Base-by-base conservation (phyloP, 1,140 invertebrate genomes). In the Drosophila lacertosa region DNA sequence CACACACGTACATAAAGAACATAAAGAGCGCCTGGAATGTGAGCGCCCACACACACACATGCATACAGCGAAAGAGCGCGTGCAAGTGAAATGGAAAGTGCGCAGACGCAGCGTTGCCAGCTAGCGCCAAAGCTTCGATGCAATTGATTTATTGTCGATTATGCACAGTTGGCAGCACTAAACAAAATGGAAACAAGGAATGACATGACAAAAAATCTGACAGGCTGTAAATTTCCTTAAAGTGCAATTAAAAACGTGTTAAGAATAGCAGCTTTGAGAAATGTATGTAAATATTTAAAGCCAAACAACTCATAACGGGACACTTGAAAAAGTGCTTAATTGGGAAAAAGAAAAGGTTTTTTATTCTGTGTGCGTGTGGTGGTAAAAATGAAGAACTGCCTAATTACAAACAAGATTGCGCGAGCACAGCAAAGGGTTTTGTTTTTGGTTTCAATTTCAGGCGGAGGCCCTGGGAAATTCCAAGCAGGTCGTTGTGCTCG, bases 401-500 rank as follows among this genome's bases (percentile, higher is more conserved):
- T 77, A 82, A 82, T 81, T 82, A 77, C 59, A 74, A 82, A 77
- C 68, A 67, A 77, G 74, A 77, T 66, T 72, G 60, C 16, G 13
- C 16, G 13, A 5, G 13, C 26, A 11, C 33, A 22, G 48, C 24
- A 37, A 58, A 18, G 53, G 58, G 54, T 60, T 62, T 58, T 10
- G 18, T 10, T 32, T 50, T 40, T 37, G 9, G 16, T 40, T 33
- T 47, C 26, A 15, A 33, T 45, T 33, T 33, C 24, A 44, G 7
- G 1, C 3, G 2, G 39, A 6, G 10, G 53, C n/a, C n/a, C 39
- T 58, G 55, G 39, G 55, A 45, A 44, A 20, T 35, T n/a, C 18
- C 3, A 9, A 4, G 4, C 10, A n/a, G n/a, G n/a, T n/a, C n/a
- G n/a, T n/a, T n/a, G n/a, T n/a, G n/a, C n/a, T n/a, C n/a, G 0